Percentiles rank a stretch among this genome's conserved stretches.
phyloP scores from a whole-genome alignment of 2,113 vertebrate genomes.

The Notothenia coriiceps region DNA sequence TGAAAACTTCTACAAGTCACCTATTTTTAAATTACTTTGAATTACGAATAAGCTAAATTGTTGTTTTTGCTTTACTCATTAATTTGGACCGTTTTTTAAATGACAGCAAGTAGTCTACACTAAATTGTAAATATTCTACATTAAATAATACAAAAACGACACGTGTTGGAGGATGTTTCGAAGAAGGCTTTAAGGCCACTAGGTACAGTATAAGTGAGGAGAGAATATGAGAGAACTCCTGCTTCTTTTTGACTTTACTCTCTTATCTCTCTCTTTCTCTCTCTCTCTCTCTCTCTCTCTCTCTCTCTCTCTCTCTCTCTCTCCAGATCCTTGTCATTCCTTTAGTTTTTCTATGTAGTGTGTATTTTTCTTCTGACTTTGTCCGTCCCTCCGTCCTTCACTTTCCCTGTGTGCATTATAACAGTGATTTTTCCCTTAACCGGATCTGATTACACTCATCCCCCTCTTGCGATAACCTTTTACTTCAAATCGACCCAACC shows the following conservation, averaged over 20 bases:
- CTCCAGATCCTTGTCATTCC: neutral
- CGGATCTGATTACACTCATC: conserved; percentile 72
- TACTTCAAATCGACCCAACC: conserved; percentile 77
- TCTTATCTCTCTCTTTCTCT: conserved; percentile 18
- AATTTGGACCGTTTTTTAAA: neutral
- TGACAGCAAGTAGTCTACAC: neutral
- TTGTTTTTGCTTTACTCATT: neutral
- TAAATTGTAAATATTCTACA: neutral
- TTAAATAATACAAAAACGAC: neutral
- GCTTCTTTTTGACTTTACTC: neutral
- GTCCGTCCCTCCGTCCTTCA: conserved; percentile 44
- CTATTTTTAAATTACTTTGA: too few species aligned
- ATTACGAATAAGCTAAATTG: too few species aligned
- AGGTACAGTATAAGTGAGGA: conserved; percentile 4
- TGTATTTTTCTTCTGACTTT: conserved; percentile 49
- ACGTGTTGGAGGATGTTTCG: conserved; percentile 22
- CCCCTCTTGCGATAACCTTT: conserved; percentile 75
- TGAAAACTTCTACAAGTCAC: too few species aligned
- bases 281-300: conserved; percentile 11
- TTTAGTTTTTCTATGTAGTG: neutral
- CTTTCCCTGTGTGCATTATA: conserved; percentile 47
- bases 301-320: conserved; percentile 2
- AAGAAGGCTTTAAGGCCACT: conserved; percentile 33
- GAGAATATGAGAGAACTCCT: conserved; percentile 10
- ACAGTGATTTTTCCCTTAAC: conserved; percentile 66